Conservation (phyloP, 2,113 vertebrate genomes). For the Dasypus novemcinctus region DNA sequence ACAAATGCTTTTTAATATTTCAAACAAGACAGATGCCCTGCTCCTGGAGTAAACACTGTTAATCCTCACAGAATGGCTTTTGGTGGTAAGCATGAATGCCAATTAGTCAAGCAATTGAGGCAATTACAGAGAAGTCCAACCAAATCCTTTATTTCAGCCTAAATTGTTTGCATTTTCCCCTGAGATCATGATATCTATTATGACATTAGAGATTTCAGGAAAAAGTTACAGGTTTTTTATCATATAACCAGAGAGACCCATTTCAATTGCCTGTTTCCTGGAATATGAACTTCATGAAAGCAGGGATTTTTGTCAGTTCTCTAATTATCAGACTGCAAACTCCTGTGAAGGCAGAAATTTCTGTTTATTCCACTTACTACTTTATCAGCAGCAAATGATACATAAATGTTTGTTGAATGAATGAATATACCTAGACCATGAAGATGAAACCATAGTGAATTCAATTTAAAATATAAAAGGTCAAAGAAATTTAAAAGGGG, state of each 20-base stretch:
- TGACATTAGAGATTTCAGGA: neutral
- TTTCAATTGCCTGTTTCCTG: neutral
- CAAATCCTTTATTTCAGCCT: neutral
- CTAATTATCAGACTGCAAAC: neutral
- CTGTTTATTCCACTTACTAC: neutral
- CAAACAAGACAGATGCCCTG: neutral
- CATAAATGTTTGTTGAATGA: neutral
- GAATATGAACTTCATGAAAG: neutral
- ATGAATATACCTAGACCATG: neutral
- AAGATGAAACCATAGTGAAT: slow-evolving; percentile 31
- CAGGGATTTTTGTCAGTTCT: neutral
- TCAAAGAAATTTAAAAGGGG: neutral
- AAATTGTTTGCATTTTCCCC: neutral
- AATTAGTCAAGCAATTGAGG: neutral
- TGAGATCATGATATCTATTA: neutral
- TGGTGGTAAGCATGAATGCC: neutral
- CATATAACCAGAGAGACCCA: neutral
- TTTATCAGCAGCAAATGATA: neutral
- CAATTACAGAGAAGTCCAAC: neutral
- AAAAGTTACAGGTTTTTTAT: neutral
- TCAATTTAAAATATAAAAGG: slow-evolving; percentile 24
- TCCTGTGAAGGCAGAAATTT: neutral
- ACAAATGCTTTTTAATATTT: slow-evolving; percentile 24
- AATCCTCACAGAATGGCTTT: neutral
- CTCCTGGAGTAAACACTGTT: neutral